Percentiles rank a stretch among this genome's conserved stretches.
These are phyloP conservation scores for Pantala flavescens DNA, from an alignment of 1,140 invertebrate genomes.

Conservation along the genomic window DNA sequence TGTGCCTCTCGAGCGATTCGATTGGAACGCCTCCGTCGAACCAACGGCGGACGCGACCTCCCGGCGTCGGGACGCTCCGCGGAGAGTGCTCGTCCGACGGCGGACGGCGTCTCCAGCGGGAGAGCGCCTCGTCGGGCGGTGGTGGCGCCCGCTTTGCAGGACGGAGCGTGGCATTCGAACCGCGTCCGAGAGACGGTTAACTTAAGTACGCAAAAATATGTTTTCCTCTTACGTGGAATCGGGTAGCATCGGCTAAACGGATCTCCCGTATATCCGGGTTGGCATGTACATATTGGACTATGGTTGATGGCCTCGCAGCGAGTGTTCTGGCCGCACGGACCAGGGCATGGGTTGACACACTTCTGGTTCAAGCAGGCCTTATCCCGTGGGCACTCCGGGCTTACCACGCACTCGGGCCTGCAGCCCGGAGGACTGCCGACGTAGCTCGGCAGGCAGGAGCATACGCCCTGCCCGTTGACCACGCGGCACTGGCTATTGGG, in stretches of 20 bases:
- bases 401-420: slow-evolving; percentile 53
- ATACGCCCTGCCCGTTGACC: slow-evolving; percentile 31
- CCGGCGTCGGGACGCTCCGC: neutral
- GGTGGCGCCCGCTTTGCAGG: neutral
- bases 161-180: neutral
- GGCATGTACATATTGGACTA: slow-evolving; percentile 41
- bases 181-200: neutral
- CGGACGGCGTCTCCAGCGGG: slow-evolving; percentile 28
- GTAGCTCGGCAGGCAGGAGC: slow-evolving; percentile 40
- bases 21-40: neutral
- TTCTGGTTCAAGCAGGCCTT: slow-evolving; percentile 38
- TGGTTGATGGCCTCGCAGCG: slow-evolving; percentile 41
- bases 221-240: slow-evolving; percentile 15
- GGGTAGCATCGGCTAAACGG: slow-evolving; percentile 25
- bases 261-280: slow-evolving; percentile 33
- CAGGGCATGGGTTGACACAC: slow-evolving; percentile 43
- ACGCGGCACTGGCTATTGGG: slow-evolving; percentile 36
- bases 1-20: slow-evolving; percentile 27
- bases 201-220: neutral
- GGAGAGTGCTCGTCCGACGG: neutral
- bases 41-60: neutral
- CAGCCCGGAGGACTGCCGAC: slow-evolving; percentile 54
- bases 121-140: slow-evolving; percentile 24
- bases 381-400: slow-evolving; percentile 40
- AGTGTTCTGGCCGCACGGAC: slow-evolving; percentile 43